These are phyloP conservation scores for Australoheros scitulus DNA, from an alignment of 2,113 vertebrate genomes.

Conservation along the genomic window DNA sequence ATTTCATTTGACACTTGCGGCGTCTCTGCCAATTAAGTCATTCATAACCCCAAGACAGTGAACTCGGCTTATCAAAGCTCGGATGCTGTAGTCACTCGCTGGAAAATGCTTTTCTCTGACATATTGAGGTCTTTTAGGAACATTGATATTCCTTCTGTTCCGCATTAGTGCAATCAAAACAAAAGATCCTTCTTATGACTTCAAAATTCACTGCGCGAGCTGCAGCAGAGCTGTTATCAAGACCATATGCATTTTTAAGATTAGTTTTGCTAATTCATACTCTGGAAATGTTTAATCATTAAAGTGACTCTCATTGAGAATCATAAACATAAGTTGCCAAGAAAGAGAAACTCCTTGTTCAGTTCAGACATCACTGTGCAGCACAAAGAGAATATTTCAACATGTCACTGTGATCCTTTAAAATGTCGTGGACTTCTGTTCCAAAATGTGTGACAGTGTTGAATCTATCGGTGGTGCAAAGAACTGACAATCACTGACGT, in stretches of 20 bases:
- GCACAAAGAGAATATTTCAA: slow-evolving; percentile 59
- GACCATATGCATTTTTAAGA: slow-evolving; percentile 64
- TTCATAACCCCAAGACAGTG: slow-evolving; percentile 36
- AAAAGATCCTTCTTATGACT: slow-evolving; percentile 18
- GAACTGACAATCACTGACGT: background rate
- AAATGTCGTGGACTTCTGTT: slow-evolving; percentile 12
- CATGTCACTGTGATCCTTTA: slow-evolving; percentile 19
- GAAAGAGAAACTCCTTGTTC: slow-evolving; percentile 31
- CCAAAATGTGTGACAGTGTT: slow-evolving; percentile 48
- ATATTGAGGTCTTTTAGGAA: slow-evolving; percentile 28
- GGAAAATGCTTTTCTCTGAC: slow-evolving; percentile 10
- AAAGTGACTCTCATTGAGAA: slow-evolving; percentile 40
- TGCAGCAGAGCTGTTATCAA: slow-evolving; percentile 28
- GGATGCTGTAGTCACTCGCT: background rate
- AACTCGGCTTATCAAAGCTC: slow-evolving; percentile 22
- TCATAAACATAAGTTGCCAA: slow-evolving; percentile 40
- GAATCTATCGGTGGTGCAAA: slow-evolving; percentile 24
- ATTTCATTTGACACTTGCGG: slow-evolving; percentile 44
- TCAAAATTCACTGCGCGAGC: background rate
- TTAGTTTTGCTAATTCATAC: slow-evolving; percentile 66
- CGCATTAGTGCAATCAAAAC: slow-evolving; percentile 33
- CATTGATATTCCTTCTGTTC: slow-evolving; percentile 39
- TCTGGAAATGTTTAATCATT: slow-evolving; percentile 60
- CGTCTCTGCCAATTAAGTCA: slow-evolving; percentile 56
- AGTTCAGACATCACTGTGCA: slow-evolving; percentile 39